These are phyloP conservation scores for Autographa gamma DNA, from an alignment of 2,888 invertebrate genomes.

Conservation along the genomic window DNA sequence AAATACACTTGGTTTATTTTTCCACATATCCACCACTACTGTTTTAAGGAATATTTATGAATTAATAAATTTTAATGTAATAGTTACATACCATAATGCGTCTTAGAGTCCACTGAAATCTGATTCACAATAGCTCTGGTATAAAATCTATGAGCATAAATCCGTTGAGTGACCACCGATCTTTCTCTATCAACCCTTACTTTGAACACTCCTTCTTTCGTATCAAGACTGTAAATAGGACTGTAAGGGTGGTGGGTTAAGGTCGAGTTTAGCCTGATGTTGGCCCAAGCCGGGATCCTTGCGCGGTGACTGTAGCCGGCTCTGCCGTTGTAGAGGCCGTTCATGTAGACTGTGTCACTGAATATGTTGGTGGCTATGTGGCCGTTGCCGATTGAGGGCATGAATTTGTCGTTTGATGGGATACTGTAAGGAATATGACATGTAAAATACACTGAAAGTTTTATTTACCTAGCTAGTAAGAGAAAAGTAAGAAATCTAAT, in stretches of 20 bases:
- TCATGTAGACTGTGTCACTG: slow-evolving; percentile 89
- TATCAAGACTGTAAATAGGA: slow-evolving; percentile 83
- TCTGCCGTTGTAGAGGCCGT: slow-evolving; percentile 89
- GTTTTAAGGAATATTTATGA: too few species aligned
- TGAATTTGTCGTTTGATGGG: slow-evolving; percentile 87
- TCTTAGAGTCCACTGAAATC: slow-evolving; percentile 82
- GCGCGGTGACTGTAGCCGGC: slow-evolving; percentile 89
- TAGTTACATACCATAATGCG: slow-evolving; percentile 70
- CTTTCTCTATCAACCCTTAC: slow-evolving; percentile 83
- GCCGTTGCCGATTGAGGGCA: slow-evolving; percentile 90
- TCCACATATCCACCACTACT: too few species aligned
- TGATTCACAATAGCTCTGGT: slow-evolving; percentile 86
- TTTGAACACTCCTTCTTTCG: slow-evolving; percentile 83
- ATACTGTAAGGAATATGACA: slow-evolving; percentile 75
- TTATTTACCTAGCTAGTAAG: neutral
- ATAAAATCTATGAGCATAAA: slow-evolving; percentile 84
- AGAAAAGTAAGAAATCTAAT: too few species aligned
- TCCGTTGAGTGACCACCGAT: slow-evolving; percentile 83
- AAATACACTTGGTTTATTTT: too few species aligned
- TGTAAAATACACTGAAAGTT: neutral
- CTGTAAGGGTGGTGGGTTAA: slow-evolving; percentile 75
- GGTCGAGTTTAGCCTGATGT: slow-evolving; percentile 85
- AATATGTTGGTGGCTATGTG: slow-evolving; percentile 89
- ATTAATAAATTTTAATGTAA: neutral
- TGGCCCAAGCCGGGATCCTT: slow-evolving; percentile 89